A percentile compares a stretch with the other conserved stretches of the same genome.
These are phyloP conservation scores for Pterobdella sp. DNA, from an alignment of 2,888 invertebrate species.

Conservation along the genomic window DNA sequence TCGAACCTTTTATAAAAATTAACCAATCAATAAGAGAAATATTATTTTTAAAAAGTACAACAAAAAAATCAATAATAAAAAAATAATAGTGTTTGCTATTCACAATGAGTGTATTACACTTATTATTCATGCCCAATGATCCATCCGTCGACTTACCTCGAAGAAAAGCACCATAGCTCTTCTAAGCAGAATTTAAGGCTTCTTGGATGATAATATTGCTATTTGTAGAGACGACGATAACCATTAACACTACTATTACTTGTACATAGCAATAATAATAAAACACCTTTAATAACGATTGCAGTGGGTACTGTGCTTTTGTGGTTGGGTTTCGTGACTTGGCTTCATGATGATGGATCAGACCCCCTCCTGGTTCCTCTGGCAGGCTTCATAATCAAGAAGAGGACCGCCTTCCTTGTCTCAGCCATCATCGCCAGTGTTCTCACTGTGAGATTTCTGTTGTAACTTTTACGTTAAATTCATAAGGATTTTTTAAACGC, in stretches of 20 bases:
- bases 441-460: slow-evolving; percentile 73
- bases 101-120: no score
- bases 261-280: not conserved
- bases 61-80: no score
- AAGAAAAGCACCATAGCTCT: not conserved
- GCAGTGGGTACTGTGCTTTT: slow-evolving; percentile 64
- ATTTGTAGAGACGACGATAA: no score
- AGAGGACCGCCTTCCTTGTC: slow-evolving; percentile 75
- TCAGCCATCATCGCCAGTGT: slow-evolving; percentile 78
- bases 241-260: not conserved
- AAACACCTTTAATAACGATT: slow-evolving; percentile 21
- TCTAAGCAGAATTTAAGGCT: no score
- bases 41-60: no score
- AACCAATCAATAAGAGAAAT: no score
- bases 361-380: slow-evolving; percentile 45
- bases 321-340: slow-evolving; percentile 79
- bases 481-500: no score
- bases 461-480: no score
- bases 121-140: no score
- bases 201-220: no score
- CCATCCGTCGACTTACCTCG: not conserved
- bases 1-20: no score
- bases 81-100: no score
- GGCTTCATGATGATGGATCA: slow-evolving; percentile 58
- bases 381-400: slow-evolving; percentile 71